Percentiles rank a stretch among this genome's conserved stretches.
Evolutionary conservation across 2,797 vertebrate species (phyloP).

Genomic region (Coilia nasus): DNA sequence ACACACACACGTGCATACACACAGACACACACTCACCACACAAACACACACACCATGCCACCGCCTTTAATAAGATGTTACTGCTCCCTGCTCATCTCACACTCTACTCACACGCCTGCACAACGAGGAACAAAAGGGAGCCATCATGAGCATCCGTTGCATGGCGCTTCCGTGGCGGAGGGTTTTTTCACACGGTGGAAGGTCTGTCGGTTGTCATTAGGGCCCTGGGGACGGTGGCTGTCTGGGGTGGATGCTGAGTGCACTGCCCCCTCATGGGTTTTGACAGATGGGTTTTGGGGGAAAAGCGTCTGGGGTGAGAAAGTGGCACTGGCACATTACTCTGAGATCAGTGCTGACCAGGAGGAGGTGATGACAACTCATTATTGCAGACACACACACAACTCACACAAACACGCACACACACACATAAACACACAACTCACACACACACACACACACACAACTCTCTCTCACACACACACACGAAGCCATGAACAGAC

Average conservation of each 20-base stretch:
- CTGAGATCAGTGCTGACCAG: not conserved
- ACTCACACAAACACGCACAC: not conserved
- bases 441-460: not conserved
- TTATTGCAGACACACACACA: constrained; percentile 5
- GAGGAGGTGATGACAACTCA: not conserved
- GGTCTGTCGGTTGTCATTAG: constrained; percentile 2
- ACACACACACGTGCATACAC: too few species aligned
- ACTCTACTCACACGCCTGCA: not conserved
- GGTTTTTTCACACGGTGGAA: not conserved
- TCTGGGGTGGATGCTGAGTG: not conserved
- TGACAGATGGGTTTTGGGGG: not conserved
- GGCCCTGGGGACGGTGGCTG: not conserved
- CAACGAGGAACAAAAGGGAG: not conserved
- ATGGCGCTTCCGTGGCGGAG: not conserved
- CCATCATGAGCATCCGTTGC: not conserved
- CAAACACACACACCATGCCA: not conserved
- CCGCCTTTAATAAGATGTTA: not conserved
- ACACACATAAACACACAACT: not conserved
- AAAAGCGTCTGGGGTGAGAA: not conserved
- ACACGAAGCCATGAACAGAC: not conserved
- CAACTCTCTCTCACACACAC: not conserved
- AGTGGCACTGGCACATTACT: constrained; percentile 27
- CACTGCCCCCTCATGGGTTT: not conserved
- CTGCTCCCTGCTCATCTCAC: not conserved
- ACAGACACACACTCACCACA: too few species aligned